phyloP scores from a whole-genome alignment of 2,113 vertebrate genomes.

The Hylia prasina region DNA sequence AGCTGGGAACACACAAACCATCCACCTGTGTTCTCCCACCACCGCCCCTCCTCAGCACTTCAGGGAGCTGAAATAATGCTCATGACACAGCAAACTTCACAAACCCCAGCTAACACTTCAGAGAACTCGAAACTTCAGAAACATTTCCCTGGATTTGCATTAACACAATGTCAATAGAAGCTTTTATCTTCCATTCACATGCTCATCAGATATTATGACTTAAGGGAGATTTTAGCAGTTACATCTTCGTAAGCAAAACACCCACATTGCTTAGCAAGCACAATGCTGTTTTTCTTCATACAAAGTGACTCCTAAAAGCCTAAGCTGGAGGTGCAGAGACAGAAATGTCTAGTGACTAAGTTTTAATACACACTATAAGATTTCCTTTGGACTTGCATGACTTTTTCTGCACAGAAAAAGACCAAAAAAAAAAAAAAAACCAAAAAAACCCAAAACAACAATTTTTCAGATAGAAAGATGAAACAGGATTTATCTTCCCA shows the following conservation, averaged over 20 bases:
- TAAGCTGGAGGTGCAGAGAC: background rate
- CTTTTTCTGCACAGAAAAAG: background rate
- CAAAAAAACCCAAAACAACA: fast-evolving
- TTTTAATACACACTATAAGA: background rate
- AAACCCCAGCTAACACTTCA: background rate
- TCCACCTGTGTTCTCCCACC: background rate
- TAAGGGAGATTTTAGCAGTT: background rate
- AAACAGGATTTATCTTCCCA: background rate
- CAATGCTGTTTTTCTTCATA: background rate
- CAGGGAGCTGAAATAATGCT: background rate
- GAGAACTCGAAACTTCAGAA: background rate
- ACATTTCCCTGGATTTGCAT: background rate
- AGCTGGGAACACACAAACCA: background rate
- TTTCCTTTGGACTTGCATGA: background rate
- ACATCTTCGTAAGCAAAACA: background rate
- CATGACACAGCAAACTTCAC: background rate
- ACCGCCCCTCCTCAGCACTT: background rate
- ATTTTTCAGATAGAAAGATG: background rate
- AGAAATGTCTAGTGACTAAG: background rate
- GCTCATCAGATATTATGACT: background rate
- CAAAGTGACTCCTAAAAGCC: background rate
- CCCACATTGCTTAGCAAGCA: background rate
- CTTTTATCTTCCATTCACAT: background rate
- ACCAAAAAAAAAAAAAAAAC: fast-evolving
- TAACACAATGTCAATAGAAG: background rate